Percentiles rank a stretch among this genome's conserved stretches.
These are phyloP conservation scores for Microcebus murinus DNA, from an alignment of 2,113 vertebrate genomes.

Conservation along the genomic window DNA sequence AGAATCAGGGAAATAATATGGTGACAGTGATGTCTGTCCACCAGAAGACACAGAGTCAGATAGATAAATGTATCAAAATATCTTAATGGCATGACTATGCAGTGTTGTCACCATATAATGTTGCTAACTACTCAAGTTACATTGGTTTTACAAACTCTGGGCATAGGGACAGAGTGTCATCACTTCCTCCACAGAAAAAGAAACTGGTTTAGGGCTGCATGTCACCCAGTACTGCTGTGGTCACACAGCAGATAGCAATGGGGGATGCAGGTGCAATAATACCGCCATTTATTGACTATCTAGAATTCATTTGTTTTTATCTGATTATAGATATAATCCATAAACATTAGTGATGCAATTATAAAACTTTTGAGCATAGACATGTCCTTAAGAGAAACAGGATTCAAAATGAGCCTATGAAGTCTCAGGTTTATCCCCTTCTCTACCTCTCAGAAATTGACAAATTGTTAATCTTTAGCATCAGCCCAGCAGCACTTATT, in stretches of 20 bases:
- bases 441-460: not conserved
- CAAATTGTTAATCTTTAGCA: not conserved
- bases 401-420: not conserved
- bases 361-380: not conserved
- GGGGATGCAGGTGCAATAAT: not conserved
- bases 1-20: constrained; percentile 2
- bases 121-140: not conserved
- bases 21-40: not conserved
- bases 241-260: not conserved
- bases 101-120: not conserved
- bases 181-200: not conserved
- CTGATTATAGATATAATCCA: not conserved
- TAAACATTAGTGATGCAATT: not conserved
- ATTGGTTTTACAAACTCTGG: constrained; percentile 22
- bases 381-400: not conserved
- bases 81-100: not conserved
- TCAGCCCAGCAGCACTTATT: not conserved
- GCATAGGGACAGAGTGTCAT: not conserved
- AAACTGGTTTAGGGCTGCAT: not conserved
- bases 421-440: not conserved
- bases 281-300: not conserved
- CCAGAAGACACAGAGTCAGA: constrained; percentile 6
- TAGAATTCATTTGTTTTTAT: not conserved
- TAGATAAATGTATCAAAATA: not conserved
- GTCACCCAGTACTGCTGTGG: not conserved